Evolutionary conservation across 2,113 vertebrate species (phyloP), one percentile per base, ranked within the genome.

Genomic region (Columbina picui): DNA sequence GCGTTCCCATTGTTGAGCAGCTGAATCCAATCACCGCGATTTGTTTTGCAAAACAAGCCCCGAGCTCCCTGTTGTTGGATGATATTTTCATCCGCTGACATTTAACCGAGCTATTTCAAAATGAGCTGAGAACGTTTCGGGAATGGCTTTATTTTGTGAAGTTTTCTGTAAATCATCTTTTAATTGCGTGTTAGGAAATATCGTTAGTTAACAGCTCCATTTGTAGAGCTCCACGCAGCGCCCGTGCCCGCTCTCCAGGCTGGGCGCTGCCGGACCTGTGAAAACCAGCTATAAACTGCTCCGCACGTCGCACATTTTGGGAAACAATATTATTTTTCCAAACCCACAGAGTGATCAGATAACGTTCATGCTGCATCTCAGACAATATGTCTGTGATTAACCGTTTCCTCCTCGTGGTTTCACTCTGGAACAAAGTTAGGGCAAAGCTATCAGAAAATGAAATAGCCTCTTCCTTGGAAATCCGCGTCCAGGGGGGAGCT

Each of bases 61-160:
- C 82, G 43, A 69, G 91, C 90, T 97, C 93, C 96, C 56, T 36
- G 75, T 93, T 87, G 86, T 80, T 83, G 87, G 56, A 86, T 91
- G 71, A 39, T 87, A 86, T 94, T 97, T 91, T 93, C 84, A 94
- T 69, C 87, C 38, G 49, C 69, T 97, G 94, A 93, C 87, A 96
- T 88, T 97, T 95, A 92, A 41, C 71, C 29, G 39, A 95, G 89
- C 73, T 89, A 32, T 97, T 96, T 86, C 94, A 55, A 93, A 96
- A 96, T 1, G 39, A 82, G 90, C 76, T 10, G 68, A 92, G 97
- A 97, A 89, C 25, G 78, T 95, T 97, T 96, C 95, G 82, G 75
- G 95, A 93, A 79, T 89, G 87, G 90, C 95, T 97, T 94, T 90
- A 52, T 97, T 97, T 98, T 97, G 97, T 85, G 86, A 96, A 77